Evolutionary conservation across 2,113 vertebrate genomes (phyloP).

Genomic region (chimpanzee (Pan troglodytes)): DNA sequence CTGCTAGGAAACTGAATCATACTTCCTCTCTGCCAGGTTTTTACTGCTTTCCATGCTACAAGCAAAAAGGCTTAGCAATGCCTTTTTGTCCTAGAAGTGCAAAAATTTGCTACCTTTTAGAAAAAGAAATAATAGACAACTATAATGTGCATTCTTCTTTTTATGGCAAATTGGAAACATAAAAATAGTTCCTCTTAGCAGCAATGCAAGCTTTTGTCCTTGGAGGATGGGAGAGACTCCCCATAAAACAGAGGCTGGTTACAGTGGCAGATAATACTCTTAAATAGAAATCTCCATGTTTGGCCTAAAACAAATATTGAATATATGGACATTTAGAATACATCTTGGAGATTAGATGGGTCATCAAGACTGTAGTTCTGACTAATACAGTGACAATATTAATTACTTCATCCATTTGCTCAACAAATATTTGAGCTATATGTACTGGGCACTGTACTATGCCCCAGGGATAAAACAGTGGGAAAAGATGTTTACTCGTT

Average conservation of each 20-base stretch:
- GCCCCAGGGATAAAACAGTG: not conserved
- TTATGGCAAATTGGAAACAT: not conserved
- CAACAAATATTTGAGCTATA: not conserved
- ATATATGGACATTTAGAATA: not conserved
- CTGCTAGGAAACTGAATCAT: conserved; percentile 41
- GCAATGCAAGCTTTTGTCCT: not conserved
- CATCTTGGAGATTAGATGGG: not conserved
- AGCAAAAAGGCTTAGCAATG: not conserved
- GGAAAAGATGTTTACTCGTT: not conserved
- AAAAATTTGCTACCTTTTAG: not conserved
- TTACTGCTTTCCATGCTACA: conserved; percentile 1
- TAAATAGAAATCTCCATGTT: not conserved
- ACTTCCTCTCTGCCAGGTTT: not conserved
- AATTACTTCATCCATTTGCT: not conserved
- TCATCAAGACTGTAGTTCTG: not conserved
- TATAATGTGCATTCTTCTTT: conserved; percentile 4
- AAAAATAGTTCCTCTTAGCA: conserved; percentile 6
- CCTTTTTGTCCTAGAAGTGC: not conserved
- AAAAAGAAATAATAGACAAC: conserved; percentile 30
- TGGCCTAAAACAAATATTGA: not conserved
- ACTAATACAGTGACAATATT: not conserved
- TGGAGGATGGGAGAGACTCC: rapidly evolving
- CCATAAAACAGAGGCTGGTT: not conserved
- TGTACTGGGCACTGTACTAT: not conserved
- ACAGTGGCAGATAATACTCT: not conserved